phyloP scores from a whole-genome alignment of 2,113 vertebrate species.

The Misgurnus mizolepis region DNA sequence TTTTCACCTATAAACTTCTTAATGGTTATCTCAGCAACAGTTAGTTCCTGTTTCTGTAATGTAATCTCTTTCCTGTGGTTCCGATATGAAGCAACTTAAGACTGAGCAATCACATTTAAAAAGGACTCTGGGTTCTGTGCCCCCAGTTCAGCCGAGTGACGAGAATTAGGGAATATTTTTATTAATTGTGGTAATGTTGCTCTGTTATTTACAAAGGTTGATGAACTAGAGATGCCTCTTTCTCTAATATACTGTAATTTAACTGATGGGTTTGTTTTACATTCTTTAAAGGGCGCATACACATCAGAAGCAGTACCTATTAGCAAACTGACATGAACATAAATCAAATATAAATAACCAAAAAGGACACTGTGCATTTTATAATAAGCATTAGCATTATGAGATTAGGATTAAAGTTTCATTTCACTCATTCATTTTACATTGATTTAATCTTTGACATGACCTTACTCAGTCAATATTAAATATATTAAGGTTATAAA shows the following conservation, averaged over 20 bases:
- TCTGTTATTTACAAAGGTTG: slow-evolving; percentile 20
- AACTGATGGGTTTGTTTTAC: slow-evolving; percentile 16
- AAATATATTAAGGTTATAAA: too few relatives aligned
- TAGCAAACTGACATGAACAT: slow-evolving; percentile 34
- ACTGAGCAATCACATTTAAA: slow-evolving; percentile 31
- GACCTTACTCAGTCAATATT: too few relatives aligned
- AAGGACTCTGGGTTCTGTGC: slow-evolving; percentile 19
- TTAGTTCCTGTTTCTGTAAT: not conserved
- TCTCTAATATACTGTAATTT: slow-evolving; percentile 36
- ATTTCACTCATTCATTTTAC: too few relatives aligned
- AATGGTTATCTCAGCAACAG: not conserved
- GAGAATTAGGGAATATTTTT: slow-evolving; percentile 40
- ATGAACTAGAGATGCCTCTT: slow-evolving; percentile 12
- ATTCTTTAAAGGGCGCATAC: slow-evolving; percentile 31
- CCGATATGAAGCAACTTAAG: slow-evolving; percentile 22
- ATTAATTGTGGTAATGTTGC: slow-evolving; percentile 33
- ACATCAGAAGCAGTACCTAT: slow-evolving; percentile 33
- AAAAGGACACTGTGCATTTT: not conserved
- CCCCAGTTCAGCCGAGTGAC: slow-evolving; percentile 18
- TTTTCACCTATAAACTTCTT: not conserved
- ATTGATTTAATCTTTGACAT: too few relatives aligned
- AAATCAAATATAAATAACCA: slow-evolving; percentile 20
- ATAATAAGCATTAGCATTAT: not conserved
- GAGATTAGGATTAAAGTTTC: too few relatives aligned
- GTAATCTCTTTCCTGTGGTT: not conserved